Evolutionary conservation across 2,797 vertebrate genomes (phyloP).

Genomic region (Zalophus californianus): DNA sequence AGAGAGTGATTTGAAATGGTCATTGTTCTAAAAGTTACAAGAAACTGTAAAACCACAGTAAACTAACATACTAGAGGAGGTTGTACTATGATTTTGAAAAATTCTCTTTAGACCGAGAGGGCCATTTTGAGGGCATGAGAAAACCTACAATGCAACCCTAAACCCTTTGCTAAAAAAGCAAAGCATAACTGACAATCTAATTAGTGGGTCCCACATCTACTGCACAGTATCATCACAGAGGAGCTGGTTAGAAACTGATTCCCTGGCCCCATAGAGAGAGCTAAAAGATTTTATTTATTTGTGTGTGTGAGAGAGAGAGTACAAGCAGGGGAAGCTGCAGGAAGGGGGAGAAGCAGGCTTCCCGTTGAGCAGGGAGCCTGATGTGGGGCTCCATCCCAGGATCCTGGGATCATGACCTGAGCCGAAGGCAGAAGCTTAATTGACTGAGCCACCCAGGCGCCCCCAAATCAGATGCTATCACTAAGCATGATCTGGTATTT

Average conservation of each 20-base stretch:
- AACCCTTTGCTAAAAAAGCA: background rate
- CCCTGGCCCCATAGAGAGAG: background rate
- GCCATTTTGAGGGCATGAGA: background rate
- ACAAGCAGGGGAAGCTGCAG: too few species aligned
- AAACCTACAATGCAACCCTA: background rate
- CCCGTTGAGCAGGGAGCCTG: background rate
- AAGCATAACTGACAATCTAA: background rate
- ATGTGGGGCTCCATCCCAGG: background rate
- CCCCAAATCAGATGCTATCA: background rate
- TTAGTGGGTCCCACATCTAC: background rate
- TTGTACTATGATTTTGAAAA: background rate
- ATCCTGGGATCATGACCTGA: background rate
- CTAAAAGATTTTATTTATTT: too few species aligned
- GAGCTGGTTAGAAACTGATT: background rate
- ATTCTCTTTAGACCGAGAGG: background rate
- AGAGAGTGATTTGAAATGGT: background rate
- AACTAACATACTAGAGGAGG: background rate
- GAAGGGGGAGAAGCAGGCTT: background rate
- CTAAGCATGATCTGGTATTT: background rate
- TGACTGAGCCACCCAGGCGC: background rate
- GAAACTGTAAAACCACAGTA: background rate
- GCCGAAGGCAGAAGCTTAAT: background rate
- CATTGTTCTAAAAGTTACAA: background rate
- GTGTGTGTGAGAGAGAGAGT: too few species aligned
- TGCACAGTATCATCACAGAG: background rate